Percentiles rank a stretch among this genome's conserved stretches.
phyloP scores from a whole-genome alignment of 2,888 invertebrate genomes.

The Sarcophaga carnaria region DNA sequence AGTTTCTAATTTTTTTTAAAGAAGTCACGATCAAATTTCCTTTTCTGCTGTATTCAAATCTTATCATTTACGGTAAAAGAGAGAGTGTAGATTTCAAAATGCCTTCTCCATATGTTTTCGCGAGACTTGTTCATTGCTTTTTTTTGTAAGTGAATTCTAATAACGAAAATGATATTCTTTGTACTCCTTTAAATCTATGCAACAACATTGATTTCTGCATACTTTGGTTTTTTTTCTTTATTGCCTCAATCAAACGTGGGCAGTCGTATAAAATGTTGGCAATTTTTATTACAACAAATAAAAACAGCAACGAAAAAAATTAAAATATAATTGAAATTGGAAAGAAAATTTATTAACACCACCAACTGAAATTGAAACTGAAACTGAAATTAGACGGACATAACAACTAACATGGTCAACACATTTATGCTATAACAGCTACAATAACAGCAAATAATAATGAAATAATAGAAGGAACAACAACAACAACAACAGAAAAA shows the following conservation, averaged over 20 bases:
- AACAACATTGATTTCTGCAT: neutral
- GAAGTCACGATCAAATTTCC: too few species aligned
- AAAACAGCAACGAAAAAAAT: neutral
- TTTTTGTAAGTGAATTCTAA: too few species aligned
- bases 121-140: too few species aligned
- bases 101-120: too few species aligned
- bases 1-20: too few species aligned
- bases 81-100: too few species aligned
- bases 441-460: slow-evolving; percentile 26
- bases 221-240: neutral
- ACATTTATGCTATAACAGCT: slow-evolving; percentile 30
- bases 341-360: slow-evolving; percentile 25
- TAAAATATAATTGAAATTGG: too few species aligned
- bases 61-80: too few species aligned
- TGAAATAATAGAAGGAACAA: slow-evolving; percentile 7
- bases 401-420: slow-evolving; percentile 47
- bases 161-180: too few species aligned
- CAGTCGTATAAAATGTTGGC: slow-evolving; percentile 34
- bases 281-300: slow-evolving; percentile 19
- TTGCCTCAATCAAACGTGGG: slow-evolving; percentile 56
- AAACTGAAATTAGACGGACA: slow-evolving; percentile 56
- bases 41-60: too few species aligned
- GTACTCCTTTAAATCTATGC: slow-evolving; percentile 9
- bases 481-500: slow-evolving; percentile 22
- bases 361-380: slow-evolving; percentile 41